These are phyloP conservation scores for Exocentrus adspersus DNA, from an alignment of 2,888 invertebrate species.

Conservation along the genomic window DNA sequence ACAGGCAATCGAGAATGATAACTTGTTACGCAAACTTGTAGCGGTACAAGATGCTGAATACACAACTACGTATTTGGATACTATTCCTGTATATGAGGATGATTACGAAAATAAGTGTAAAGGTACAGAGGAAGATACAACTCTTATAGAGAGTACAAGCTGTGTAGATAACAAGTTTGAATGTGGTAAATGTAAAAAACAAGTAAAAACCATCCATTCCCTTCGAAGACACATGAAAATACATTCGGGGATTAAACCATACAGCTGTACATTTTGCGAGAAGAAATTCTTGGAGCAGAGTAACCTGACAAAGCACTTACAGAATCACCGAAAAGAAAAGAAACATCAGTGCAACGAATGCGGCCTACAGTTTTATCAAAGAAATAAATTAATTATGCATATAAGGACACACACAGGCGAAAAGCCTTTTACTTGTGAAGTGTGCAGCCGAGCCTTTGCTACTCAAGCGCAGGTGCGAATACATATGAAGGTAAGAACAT, in stretches of 20 bases:
- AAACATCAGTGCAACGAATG: conserved; percentile 52
- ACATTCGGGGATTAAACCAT: conserved; percentile 42
- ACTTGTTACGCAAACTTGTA: conserved; percentile 26
- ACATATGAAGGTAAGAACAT: conserved; percentile 50
- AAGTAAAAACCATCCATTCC: conserved; percentile 44
- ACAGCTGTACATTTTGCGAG: conserved; percentile 43
- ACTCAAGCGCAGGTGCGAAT: conserved; percentile 48
- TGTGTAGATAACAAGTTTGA: conserved; percentile 30
- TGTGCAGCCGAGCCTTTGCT: conserved; percentile 47
- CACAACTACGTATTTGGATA: conserved; percentile 21
- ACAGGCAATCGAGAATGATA: conserved; percentile 39
- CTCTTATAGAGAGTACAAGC: not conserved
- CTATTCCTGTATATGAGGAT: conserved; percentile 13
- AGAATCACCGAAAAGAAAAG: conserved; percentile 49
- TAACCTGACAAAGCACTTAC: conserved; percentile 49
- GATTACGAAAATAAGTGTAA: conserved; percentile 15
- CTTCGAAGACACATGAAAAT: conserved; percentile 46
- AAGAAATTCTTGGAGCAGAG: conserved; percentile 47
- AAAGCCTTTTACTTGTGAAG: conserved; percentile 49
- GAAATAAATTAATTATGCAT: conserved; percentile 52
- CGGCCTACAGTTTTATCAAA: conserved; percentile 51
- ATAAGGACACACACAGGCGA: conserved; percentile 52
- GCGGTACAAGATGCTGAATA: conserved; percentile 8
- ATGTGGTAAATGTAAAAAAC: conserved; percentile 44
- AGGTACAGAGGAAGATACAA: conserved; percentile 4